Conservation (phyloP, 1,140 invertebrate species). For the Papilio helenus region DNA sequence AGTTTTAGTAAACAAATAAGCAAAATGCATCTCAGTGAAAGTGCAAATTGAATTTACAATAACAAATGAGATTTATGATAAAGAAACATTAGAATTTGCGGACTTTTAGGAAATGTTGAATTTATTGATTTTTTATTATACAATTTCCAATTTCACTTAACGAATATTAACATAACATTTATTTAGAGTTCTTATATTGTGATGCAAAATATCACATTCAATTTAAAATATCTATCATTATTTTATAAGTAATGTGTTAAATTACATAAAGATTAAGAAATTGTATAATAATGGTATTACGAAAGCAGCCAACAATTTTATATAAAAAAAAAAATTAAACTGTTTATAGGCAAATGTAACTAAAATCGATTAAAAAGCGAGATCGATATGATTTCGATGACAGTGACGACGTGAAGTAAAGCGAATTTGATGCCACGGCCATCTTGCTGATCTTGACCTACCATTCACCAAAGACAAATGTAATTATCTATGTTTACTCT, state of each 20-base stretch:
- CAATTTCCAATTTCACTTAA: not conserved
- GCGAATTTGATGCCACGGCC: slow-evolving; percentile 70
- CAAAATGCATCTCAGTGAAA: slow-evolving; percentile 16
- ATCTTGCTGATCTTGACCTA: slow-evolving; percentile 66
- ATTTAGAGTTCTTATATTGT: not conserved
- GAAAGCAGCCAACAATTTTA: no score
- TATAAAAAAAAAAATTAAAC: not conserved
- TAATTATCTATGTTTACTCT: slow-evolving; percentile 34
- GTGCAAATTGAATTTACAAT: not conserved
- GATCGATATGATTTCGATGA: slow-evolving; percentile 62
- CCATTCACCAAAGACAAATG: slow-evolving; percentile 50
- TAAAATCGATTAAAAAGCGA: not conserved
- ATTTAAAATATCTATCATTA: no score
- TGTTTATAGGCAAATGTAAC: not conserved
- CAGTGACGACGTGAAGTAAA: slow-evolving; percentile 55
- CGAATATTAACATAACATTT: no score
- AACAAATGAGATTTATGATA: slow-evolving; percentile 13
- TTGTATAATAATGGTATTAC: no score
- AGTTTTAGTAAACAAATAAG: not conserved
- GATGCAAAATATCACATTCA: no score
- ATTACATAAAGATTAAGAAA: no score
- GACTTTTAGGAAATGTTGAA: not conserved
- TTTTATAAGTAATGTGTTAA: no score
- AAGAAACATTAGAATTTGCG: not conserved
- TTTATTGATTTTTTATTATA: not conserved